Evolutionary conservation across 2,113 vertebrate species (phyloP), one percentile per base, ranked within the genome.

Genomic region (Motacilla tschutschensis): DNA sequence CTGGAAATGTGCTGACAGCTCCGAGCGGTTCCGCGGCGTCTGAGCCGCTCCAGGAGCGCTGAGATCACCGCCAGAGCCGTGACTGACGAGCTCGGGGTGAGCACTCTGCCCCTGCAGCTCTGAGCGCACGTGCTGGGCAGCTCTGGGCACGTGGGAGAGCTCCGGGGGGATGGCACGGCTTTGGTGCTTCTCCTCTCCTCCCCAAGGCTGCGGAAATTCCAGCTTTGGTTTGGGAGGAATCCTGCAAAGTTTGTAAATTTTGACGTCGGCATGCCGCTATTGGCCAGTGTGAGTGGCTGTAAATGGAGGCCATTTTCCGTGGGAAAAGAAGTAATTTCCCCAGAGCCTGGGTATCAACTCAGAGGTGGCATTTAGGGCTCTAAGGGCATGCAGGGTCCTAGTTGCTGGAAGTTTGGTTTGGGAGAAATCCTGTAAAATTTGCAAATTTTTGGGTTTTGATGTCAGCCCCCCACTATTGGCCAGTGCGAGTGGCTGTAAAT

Each of bases 1-100:
- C 67, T 74, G 81, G 88, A 40, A 83, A 80, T 9, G 59, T 10
- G 74, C 88, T 85, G 92, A 89, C 89, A 94, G 82, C 64, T 90
- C 79, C 50, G 78, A 91, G 91, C 40, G 79, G 53, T 91, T 94
- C 93, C 89, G 76, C 75, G 54, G 79, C 4, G 50, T 71, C 75
- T 70, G 64, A 65, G 82, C 86, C 64, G 84, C 59, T 78, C 40
- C 62, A 38, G 54, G 50, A 80, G 87, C 71, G 65, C 63, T 75
- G 79, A 93, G 77, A 85, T 89, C 88, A 48, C 74, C 44, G 91
- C 22, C 74, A 19, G 53, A 55, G 85, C 73, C 60, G 24, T 85
- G 85, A 78, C 64, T 83, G 91, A 87, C 2, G 84, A 84, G 81
- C 53, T 38, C 70, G 67, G 80, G 79, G 85, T 82, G 79, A 80